Conservation (phyloP, 2,797 vertebrate species). For the Acanthiza pusilla region DNA sequence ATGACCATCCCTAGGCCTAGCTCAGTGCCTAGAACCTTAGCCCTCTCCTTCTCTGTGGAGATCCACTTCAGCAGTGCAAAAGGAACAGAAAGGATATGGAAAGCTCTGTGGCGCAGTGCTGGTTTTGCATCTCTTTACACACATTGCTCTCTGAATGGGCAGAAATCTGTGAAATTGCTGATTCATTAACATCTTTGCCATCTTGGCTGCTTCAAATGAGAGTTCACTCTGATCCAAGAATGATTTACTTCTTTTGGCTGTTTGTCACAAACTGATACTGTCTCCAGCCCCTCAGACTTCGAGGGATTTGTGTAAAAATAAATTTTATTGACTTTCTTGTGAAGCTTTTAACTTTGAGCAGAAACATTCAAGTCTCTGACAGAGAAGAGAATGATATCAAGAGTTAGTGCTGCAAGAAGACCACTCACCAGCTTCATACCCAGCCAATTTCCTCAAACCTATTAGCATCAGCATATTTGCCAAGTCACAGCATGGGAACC, state of each 20-base stretch:
- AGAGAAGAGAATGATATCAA: not conserved
- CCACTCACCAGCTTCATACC: not conserved
- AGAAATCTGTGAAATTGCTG: slow-evolving; percentile 17
- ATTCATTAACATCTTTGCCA: not conserved
- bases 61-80: not conserved
- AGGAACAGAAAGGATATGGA: not conserved
- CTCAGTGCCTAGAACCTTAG: not conserved
- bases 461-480: not conserved
- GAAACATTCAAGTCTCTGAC: not conserved
- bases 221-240: not conserved
- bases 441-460: not conserved
- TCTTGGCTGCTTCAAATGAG: slow-evolving; percentile 28
- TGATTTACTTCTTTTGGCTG: slow-evolving; percentile 42
- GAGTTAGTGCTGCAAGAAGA: not conserved
- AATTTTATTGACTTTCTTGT: not conserved
- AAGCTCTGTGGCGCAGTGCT: not conserved
- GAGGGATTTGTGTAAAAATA: slow-evolving; percentile 17
- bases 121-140: not conserved
- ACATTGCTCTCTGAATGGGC: not conserved
- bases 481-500: not conserved
- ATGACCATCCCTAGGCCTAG: not conserved
- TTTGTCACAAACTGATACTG: not conserved
- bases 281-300: slow-evolving; percentile 1
- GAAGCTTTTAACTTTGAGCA: not conserved
- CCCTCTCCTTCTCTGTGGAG: not conserved